phyloP scores from a whole-genome alignment of 1,140 invertebrate genomes.

The Zaprionus inermis region DNA sequence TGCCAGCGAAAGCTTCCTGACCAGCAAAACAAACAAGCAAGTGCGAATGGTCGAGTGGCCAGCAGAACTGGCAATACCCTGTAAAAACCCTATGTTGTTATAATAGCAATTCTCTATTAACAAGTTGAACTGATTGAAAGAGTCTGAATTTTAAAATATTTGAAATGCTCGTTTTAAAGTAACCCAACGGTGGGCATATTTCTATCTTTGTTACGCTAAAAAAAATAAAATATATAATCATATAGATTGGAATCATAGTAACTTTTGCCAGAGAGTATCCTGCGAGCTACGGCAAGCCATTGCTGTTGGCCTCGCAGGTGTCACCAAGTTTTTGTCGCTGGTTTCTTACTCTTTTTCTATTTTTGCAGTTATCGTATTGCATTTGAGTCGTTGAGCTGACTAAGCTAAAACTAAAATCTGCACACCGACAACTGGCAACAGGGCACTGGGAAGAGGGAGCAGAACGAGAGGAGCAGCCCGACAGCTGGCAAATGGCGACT shows the following conservation, averaged over 20 bases:
- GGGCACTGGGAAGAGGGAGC: not conserved
- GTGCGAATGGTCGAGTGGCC: not conserved
- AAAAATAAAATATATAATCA: no score
- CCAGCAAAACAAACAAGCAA: not conserved
- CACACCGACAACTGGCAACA: constrained; percentile 15
- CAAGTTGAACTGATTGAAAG: no score
- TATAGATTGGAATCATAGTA: not conserved
- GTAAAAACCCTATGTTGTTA: no score
- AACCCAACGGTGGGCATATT: no score
- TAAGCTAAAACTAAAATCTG: constrained; percentile 47
- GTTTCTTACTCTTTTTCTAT: constrained; percentile 11
- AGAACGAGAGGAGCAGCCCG: not conserved
- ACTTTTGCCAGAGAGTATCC: not conserved
- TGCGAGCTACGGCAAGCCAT: not conserved
- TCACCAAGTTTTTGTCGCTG: constrained; percentile 17
- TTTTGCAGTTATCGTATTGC: constrained; percentile 53
- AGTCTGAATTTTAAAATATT: no score
- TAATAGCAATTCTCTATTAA: no score
- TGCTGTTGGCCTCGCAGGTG: constrained; percentile 19
- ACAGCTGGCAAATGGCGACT: constrained; percentile 30
- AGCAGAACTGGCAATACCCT: not conserved
- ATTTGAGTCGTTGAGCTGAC: constrained; percentile 39
- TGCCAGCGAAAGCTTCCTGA: constrained; percentile 30
- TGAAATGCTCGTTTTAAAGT: no score
- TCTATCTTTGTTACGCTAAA: no score